A percentile compares a stretch with the other conserved stretches of the same genome.
Evolutionary conservation across 2,888 invertebrate genomes (phyloP).

Genomic region (Hirtodrosophila confusa): DNA sequence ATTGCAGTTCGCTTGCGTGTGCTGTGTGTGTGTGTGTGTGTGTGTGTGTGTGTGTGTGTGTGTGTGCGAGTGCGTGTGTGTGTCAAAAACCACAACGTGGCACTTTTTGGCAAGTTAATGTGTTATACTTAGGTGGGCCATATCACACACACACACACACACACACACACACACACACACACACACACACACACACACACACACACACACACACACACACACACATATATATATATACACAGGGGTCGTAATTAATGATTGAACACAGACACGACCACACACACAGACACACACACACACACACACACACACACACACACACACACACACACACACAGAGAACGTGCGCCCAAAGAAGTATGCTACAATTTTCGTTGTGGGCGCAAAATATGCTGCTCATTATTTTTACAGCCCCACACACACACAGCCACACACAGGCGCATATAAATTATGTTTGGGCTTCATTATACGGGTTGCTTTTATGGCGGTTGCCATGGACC

Average conservation of each 20-base stretch:
- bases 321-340: not conserved
- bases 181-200: constrained; percentile 3
- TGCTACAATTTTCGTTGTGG: constrained; percentile 65
- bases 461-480: constrained; percentile 65
- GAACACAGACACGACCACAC: constrained; percentile 39
- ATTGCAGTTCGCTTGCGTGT: constrained; percentile 35
- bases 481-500: constrained; percentile 7
- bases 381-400: constrained; percentile 76
- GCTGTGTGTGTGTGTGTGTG: constrained; percentile 10
- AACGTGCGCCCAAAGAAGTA: constrained; percentile 50
- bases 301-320: not conserved
- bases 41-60: constrained; percentile 14
- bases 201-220: constrained; percentile 15
- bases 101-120: constrained; percentile 74
- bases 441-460: constrained; percentile 74
- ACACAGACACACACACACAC: constrained; percentile 1
- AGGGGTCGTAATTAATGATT: constrained; percentile 69
- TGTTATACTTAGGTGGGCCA: constrained; percentile 55
- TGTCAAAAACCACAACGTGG: constrained; percentile 68
- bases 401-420: constrained; percentile 63
- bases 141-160: constrained; percentile 26
- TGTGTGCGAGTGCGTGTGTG: constrained; percentile 25
- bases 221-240: constrained; percentile 7
- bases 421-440: constrained; percentile 22
- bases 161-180: constrained; percentile 4